phyloP scores from a whole-genome alignment of 2,797 vertebrate species.

The Margarornis squamiger region DNA sequence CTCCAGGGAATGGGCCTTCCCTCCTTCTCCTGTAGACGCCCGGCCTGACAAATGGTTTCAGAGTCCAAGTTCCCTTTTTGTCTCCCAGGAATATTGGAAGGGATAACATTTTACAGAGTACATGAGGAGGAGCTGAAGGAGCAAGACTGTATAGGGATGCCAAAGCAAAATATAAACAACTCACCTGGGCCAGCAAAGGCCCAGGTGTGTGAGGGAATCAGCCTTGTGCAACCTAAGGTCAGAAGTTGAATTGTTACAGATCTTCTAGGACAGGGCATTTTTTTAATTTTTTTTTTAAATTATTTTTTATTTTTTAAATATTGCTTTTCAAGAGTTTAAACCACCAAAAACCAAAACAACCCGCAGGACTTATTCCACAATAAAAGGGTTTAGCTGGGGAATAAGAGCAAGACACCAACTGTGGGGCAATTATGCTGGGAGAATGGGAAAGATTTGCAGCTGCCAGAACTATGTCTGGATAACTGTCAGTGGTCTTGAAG shows the following conservation, averaged over 20 bases:
- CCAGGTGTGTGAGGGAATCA: background rate
- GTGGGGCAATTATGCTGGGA: fast-evolving
- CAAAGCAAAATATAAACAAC: background rate
- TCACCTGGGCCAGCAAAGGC: background rate
- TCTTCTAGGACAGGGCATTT: background rate
- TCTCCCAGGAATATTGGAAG: background rate
- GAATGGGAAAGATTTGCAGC: background rate
- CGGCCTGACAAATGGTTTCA: background rate
- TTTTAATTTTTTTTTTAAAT: fast-evolving
- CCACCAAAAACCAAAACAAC: no score
- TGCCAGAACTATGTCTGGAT: background rate
- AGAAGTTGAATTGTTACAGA: background rate
- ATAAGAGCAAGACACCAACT: background rate
- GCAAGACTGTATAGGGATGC: background rate
- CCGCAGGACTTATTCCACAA: no score
- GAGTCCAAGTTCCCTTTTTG: background rate
- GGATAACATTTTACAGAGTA: background rate
- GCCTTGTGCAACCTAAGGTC: background rate
- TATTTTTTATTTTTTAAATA: no score
- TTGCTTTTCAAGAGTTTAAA: background rate
- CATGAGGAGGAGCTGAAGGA: background rate
- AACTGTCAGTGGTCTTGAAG: background rate
- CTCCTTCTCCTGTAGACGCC: background rate
- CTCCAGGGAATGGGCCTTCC: background rate
- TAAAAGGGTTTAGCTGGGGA: background rate